Percentiles rank a stretch among this genome's conserved stretches.
phyloP scores from a whole-genome alignment of 2,888 invertebrate species.

The Unio pictorum region DNA sequence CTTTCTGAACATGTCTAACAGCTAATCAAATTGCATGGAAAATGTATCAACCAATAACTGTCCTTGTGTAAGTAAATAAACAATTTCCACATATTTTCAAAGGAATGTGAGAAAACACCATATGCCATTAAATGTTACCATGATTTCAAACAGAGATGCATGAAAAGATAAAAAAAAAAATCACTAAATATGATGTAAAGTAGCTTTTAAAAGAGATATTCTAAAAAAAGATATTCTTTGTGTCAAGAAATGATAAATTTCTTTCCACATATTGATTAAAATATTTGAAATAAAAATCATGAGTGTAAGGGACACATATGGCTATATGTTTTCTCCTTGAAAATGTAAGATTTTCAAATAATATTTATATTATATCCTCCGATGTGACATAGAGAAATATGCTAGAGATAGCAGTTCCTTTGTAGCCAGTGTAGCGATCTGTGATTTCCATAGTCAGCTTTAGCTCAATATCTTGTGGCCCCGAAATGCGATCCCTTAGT shows the following conservation, averaged over 20 bases:
- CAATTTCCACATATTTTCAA: too few relatives aligned
- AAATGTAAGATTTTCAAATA: background rate
- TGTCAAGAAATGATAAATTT: slow-evolving; percentile 5
- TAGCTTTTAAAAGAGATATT: too few relatives aligned
- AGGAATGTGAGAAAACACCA: too few relatives aligned
- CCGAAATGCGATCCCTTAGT: slow-evolving; percentile 82
- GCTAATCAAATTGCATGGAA: too few relatives aligned
- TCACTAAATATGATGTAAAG: too few relatives aligned
- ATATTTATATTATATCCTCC: slow-evolving; percentile 14
- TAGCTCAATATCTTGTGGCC: slow-evolving; percentile 92
- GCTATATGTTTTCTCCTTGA: background rate
- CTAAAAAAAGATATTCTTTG: background rate
- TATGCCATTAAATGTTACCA: too few relatives aligned
- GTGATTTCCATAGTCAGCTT: slow-evolving; percentile 85
- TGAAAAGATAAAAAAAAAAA: too few relatives aligned
- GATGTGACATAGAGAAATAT: slow-evolving; percentile 86
- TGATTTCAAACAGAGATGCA: too few relatives aligned
- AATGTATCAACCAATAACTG: too few relatives aligned
- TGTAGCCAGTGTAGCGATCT: slow-evolving; percentile 77
- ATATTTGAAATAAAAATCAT: background rate
- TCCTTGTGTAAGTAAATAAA: too few relatives aligned
- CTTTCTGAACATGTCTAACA: too few relatives aligned
- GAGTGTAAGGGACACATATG: slow-evolving; percentile 1
- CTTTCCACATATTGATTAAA: slow-evolving; percentile 2
- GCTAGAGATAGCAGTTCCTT: slow-evolving; percentile 88